These are phyloP conservation scores for Ellobium chinense DNA, from an alignment of 2,888 invertebrate genomes.

Conservation along the genomic window DNA sequence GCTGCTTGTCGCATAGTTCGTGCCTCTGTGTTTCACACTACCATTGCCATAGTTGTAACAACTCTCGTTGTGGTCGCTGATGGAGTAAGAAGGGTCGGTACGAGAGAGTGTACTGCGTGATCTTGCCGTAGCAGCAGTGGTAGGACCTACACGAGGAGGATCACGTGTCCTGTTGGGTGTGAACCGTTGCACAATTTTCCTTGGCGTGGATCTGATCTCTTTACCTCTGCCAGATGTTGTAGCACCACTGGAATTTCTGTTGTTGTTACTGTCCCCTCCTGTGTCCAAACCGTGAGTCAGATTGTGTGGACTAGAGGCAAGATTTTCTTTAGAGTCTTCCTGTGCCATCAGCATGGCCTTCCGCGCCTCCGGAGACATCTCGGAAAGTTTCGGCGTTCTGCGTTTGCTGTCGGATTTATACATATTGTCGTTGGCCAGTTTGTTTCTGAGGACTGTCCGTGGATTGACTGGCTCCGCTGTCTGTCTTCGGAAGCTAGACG, in stretches of 20 bases:
- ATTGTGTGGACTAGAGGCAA: neutral
- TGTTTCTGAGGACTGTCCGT: neutral
- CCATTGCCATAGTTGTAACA: neutral
- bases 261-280: neutral
- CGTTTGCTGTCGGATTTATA: neutral
- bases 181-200: neutral
- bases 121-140: constrained; percentile 2
- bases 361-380: constrained; percentile 37
- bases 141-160: neutral
- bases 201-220: neutral
- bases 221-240: neutral
- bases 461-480: neutral
- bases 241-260: neutral
- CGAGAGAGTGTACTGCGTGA: constrained; percentile 35
- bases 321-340: constrained; percentile 30
- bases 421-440: neutral
- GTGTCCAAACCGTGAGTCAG: neutral
- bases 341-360: constrained; percentile 21
- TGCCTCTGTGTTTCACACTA: neutral
- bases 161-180: neutral
- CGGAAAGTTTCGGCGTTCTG: neutral
- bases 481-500: no score
- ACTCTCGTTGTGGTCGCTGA: constrained; percentile 22
- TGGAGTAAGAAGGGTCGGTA: constrained; percentile 11
- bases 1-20: neutral